Evolutionary conservation across 2,113 vertebrate species (phyloP), one percentile per base, ranked within the genome.

Genomic region (Silurus asotus): DNA sequence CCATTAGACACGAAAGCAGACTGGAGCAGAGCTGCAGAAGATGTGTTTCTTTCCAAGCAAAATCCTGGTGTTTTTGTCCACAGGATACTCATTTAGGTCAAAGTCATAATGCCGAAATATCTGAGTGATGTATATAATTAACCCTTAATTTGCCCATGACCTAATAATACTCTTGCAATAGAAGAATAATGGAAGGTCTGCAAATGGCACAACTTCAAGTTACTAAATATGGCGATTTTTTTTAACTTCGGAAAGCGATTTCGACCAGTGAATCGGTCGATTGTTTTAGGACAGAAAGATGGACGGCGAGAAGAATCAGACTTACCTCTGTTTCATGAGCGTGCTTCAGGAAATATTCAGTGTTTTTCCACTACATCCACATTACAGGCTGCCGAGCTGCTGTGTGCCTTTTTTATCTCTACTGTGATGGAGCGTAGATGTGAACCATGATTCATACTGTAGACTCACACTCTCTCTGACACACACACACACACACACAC

Each of bases 201-300:
- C 23, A 61, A 76, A 49, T 51, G 10, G n/a, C 23, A 56, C n/a
- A 45, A 48, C 13, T 69, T 58, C 6, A 64, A 48, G 11, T 49
- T 28, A 13, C 6, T 37, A 77, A 82, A 88, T 67, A 88, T 78
- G 79, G 84, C 83, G 84, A 85, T 37, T 82, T 45, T 49, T 56
- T 51, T 10, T 51, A n/a, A 55, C 76, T 78, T 78, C 55, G 8
- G 76, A 58, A 78, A 17, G 51, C 70, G 69, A 48, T 15, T 72
- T 72, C 74, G 23, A 37, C 37, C 8, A 9, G 6, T 53, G 49
- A 53, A 75, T 75, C 72, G 20, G 25, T 25, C 23, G 15, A 1
- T 72, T 72, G 37, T 5, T 48, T 48, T 49, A 23, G 8, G 70
- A 49, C 45, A 25, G 19, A 4, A 13, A 7, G 49, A 77, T 78